phyloP scores from a whole-genome alignment of 2,797 vertebrate species.

The Mormyrops attenuatus region DNA sequence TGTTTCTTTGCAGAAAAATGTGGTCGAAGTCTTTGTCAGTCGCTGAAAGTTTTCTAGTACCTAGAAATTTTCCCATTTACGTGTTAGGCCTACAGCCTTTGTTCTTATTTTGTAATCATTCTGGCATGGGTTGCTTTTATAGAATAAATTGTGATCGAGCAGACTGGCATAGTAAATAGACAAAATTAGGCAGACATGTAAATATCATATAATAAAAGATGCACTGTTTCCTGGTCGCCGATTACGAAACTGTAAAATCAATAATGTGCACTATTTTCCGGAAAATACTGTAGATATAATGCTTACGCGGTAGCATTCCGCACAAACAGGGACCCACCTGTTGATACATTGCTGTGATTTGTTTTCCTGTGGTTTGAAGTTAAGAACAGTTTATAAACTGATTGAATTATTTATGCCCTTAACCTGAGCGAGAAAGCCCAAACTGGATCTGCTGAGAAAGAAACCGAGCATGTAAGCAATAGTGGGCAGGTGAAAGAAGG shows the following conservation, averaged over 20 bases:
- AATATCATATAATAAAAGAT: not conserved
- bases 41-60: not conserved
- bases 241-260: not conserved
- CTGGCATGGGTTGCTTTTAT: not conserved
- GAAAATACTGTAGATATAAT: not conserved
- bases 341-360: not conserved
- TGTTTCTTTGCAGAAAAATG: not conserved
- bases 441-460: not conserved
- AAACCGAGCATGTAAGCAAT: not conserved
- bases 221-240: not conserved
- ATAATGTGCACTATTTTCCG: not conserved
- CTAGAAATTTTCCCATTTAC: not conserved
- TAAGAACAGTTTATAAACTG: not conserved
- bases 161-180: not conserved
- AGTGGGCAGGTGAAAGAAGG: not conserved
- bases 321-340: not conserved
- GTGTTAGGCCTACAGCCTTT: not conserved
- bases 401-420: slow-evolving; percentile 6
- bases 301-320: not conserved
- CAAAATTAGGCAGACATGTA: not conserved
- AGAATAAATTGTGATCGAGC: not conserved
- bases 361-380: not conserved
- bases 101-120: slow-evolving; percentile 1
- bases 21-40: not conserved
- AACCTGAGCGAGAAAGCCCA: not conserved